A percentile compares a stretch with the other conserved stretches of the same genome.
Conservation (phyloP, 2,888 invertebrate species). For the Tortrix viridana region DNA sequence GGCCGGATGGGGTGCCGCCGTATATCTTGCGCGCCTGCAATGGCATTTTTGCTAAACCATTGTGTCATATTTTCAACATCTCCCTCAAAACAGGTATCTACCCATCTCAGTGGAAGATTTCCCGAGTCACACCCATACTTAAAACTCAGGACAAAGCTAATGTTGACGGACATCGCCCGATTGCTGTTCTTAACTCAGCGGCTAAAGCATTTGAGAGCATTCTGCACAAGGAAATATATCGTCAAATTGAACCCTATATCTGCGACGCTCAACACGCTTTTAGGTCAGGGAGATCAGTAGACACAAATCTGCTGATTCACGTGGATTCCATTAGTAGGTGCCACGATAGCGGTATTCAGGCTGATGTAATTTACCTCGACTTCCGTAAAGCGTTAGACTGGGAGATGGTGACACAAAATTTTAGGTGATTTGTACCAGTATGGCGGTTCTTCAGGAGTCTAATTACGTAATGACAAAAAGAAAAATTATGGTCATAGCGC, state of each 20-base stretch:
- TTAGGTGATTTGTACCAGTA: no score
- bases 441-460: no score
- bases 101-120: not conserved
- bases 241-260: not conserved
- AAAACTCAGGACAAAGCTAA: not conserved
- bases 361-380: not conserved
- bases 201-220: not conserved
- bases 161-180: not conserved
- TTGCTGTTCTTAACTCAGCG: not conserved
- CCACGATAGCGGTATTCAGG: not conserved
- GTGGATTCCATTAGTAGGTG: not conserved
- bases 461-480: no score
- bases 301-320: not conserved
- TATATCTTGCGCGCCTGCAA: not conserved
- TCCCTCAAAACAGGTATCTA: not conserved
- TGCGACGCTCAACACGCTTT: slow-evolving; percentile 4
- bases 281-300: not conserved
- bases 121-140: not conserved
- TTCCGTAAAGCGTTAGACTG: not conserved
- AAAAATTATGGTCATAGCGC: no score
- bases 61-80: not conserved
- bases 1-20: not conserved
- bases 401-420: no score
- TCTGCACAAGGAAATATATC: not conserved
- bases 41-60: not conserved